Conservation (phyloP, 2,113 vertebrate genomes). For the Neolamprologus ventralis region DNA sequence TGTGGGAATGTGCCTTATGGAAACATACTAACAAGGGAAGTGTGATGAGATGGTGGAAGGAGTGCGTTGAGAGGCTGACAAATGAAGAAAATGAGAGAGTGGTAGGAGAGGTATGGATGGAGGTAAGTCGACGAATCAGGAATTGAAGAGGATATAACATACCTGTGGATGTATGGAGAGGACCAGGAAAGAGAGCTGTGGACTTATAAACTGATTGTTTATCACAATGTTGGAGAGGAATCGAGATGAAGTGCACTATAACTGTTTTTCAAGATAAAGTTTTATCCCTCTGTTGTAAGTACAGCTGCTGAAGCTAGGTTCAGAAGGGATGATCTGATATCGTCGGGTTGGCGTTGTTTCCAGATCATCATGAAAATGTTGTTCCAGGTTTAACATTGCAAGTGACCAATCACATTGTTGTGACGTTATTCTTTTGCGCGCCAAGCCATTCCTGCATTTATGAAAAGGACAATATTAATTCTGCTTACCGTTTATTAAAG, state of each 20-base stretch:
- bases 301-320: neutral
- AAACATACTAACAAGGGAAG: neutral
- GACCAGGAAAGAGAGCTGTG: neutral
- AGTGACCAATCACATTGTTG: neutral
- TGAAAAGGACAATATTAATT: neutral
- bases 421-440: rapidly evolving
- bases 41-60: neutral
- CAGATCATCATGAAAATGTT: neutral
- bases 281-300: neutral
- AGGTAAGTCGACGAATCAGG: neutral
- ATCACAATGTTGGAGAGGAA: neutral
- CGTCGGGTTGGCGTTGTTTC: neutral
- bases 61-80: neutral
- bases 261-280: neutral
- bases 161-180: neutral
- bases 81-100: neutral
- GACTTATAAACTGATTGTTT: neutral
- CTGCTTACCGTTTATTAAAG: neutral
- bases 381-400: neutral
- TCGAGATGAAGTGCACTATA: neutral
- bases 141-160: neutral
- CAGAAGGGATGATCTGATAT: neutral
- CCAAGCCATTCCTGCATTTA: neutral
- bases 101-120: neutral
- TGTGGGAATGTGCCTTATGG: neutral